Evolutionary conservation across 2,113 vertebrate species (phyloP), one percentile per base, ranked within the genome.

Genomic region (Lasiurus cinereus): DNA sequence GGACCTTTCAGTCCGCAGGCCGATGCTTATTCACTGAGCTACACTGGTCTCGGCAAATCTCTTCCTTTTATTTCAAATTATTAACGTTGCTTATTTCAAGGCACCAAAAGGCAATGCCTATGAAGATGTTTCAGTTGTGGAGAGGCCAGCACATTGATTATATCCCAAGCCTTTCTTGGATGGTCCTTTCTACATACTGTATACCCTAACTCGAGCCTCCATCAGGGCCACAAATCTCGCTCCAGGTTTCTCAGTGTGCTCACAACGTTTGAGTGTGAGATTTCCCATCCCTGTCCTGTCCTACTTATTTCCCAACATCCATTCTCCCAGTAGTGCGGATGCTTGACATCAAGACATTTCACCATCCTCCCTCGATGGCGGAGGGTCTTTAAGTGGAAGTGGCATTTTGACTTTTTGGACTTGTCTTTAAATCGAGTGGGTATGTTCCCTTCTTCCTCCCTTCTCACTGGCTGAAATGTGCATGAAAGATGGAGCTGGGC

Each of bases 11-110:
- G 39, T 39, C 39, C 5, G 39, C 39, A 39, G 39, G 39, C 39
- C 39, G 39, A 39, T 5, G 39, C 39, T 39, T 39, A 39, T 39
- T 5, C 39, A 39, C 39, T 39, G 39, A 39, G 39, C 39, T 5
- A 39, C 3, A 39, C 39, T 5, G 39, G 39, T 39, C 39, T 39
- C 39, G 39, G 54, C 52, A 88, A 92, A 83, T 92, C 43, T 90
- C 27, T 90, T 52, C 79, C 74, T 95, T 93, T 91, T 66, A 56
- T 89, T 91, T 89, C 43, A 80, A 73, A 87, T 64, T 72, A 86
- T 83, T 82, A 88, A 93, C 72, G 73, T 90, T 83, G 74, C 77
- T 85, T 54, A 95, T 93, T 95, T 96, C 46, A 84, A 78, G 83
- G 33, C n/a, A 64, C 5, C 69, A 86, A 83, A 19, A 84, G 91